phyloP scores from a whole-genome alignment of 2,113 vertebrate genomes.

The Apodemus sylvaticus region DNA sequence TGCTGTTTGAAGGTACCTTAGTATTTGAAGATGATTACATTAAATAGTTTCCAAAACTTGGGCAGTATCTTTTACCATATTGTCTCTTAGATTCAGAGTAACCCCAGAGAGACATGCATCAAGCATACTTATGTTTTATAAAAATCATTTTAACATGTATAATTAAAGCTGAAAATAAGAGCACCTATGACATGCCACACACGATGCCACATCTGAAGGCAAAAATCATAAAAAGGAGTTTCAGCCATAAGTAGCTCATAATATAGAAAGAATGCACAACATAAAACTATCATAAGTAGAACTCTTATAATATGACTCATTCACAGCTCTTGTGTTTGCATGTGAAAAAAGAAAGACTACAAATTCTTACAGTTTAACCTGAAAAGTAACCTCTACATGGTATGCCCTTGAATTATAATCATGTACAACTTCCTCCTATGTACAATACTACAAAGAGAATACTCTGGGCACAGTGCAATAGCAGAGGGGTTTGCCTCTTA shows the following conservation, averaged over 20 bases:
- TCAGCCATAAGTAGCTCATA: background rate
- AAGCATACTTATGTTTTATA: background rate
- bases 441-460: background rate
- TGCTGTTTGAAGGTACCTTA: background rate
- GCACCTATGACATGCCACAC: background rate
- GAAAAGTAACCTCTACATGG: background rate
- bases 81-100: background rate
- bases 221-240: too few species aligned
- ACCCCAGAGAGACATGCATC: background rate
- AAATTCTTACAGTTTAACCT: background rate
- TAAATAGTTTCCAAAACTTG: background rate
- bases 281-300: background rate
- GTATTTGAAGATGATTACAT: background rate
- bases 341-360: background rate
- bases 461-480: background rate
- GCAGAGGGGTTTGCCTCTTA: background rate
- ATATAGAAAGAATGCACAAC: background rate
- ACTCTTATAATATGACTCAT: background rate
- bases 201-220: background rate
- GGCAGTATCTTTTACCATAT: background rate
- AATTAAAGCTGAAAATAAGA: slow-evolving; percentile 50
- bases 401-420: background rate
- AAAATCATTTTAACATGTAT: background rate
- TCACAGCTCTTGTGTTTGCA: background rate
- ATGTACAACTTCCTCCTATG: background rate